Base-by-base conservation (phyloP, 2,888 invertebrate species). In the Drosophila ezoana region DNA sequence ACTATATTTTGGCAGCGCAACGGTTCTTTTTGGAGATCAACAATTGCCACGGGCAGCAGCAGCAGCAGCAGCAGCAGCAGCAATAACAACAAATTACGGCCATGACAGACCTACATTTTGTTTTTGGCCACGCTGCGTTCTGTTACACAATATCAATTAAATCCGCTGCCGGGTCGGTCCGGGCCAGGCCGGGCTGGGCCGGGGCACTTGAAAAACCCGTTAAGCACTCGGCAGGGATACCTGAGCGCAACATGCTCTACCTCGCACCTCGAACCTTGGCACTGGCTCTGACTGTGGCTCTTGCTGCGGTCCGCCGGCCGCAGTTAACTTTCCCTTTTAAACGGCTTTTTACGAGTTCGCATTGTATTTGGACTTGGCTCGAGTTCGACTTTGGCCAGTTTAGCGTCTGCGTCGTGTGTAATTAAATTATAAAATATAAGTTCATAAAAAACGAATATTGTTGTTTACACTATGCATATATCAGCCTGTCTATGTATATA, bases 351-450 rank as follows among this genome's bases (percentile, higher is more conserved):
- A 87, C 65, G 89, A 69, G 74, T 69, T 67, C 76, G 65, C 45
- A 57, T 72, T 70, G 58, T 75, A 37, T 64, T 69, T 62, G 58
- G 70, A 68, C 63, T 76, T 61, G 47, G 66, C 54, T 60, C 44
- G 69, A 63, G 66, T 49, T 64, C 52, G 72, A 69, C 59, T 72
- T 76, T 72, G 74, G 56, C 67, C 69, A 64, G 61, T 38, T 32
- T 43, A 51, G 49, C 41, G 53, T 41, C 49, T 32, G 32, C 18
- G 37, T 41, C 48, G 58, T 60, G 64, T 67, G 78, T 87, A 87
- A 89, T 87, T 87, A 82, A 89, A 89, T 89, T 87, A 89, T 82
- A 87, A 87, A 85, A 80, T 81, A 79, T 81, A 79, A 79, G 72
- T 87, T 87, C 73, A 89, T 87, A 84, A 89, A 72, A 72, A 81